These are phyloP conservation scores for Nothoprocta perdicaria DNA, from an alignment of 2,113 vertebrate species.

Conservation along the genomic window DNA sequence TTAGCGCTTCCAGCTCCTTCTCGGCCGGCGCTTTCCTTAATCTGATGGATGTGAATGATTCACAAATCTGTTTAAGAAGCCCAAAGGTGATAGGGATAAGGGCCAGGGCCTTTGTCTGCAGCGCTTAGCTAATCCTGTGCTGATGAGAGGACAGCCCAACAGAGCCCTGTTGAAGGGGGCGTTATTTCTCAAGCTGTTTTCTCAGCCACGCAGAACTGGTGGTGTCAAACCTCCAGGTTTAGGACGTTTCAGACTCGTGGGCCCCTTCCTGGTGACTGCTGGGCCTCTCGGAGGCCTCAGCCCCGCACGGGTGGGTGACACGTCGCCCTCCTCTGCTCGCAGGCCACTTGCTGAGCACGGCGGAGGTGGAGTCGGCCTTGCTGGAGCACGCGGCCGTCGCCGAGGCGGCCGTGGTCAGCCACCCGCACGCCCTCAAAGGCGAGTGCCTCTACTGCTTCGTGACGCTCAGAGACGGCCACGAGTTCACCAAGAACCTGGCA, in stretches of 20 bases:
- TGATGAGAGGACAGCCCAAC: not conserved
- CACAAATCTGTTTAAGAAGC: not conserved
- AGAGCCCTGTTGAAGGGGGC: fast-evolving
- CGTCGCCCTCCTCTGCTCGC: slow-evolving; percentile 14
- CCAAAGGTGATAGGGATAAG: not conserved
- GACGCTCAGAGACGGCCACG: slow-evolving; percentile 85
- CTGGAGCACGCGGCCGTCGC: slow-evolving; percentile 85
- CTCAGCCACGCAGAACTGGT: not conserved
- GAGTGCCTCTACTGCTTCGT: slow-evolving; percentile 98
- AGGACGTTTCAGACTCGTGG: not conserved
- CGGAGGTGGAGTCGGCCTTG: slow-evolving; percentile 95
- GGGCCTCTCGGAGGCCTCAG: not conserved
- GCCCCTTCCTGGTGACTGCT: not conserved
- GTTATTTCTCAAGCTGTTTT: not conserved
- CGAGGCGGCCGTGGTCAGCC: slow-evolving; percentile 91
- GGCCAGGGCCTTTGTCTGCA: not conserved
- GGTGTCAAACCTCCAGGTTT: fast-evolving
- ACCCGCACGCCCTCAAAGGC: slow-evolving; percentile 92
- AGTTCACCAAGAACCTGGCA: slow-evolving; percentile 79
- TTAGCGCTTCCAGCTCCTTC: not conserved
- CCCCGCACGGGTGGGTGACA: fast-evolving
- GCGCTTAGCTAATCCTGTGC: not conserved
- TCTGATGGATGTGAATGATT: not conserved
- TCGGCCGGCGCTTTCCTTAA: not conserved
- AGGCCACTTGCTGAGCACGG: slow-evolving; percentile 95